Base-by-base conservation (phyloP, 2,797 vertebrate genomes). In the Phrynocephalus vlangalii region DNA sequence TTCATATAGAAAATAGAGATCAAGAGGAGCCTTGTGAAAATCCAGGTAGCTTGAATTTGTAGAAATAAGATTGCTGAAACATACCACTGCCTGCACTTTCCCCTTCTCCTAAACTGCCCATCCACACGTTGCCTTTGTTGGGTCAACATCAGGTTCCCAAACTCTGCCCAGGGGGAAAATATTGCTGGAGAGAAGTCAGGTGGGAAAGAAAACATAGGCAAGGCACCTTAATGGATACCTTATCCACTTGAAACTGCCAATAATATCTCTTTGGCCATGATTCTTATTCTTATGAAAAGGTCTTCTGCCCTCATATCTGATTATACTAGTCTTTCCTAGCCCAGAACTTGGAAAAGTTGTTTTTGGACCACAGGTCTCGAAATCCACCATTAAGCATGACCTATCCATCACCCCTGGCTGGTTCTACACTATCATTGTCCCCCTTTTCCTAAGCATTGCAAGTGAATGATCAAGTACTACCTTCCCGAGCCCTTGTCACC, bases 1-100 rank as follows among this genome's bases (percentile, higher is more conserved):
- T 56, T 79, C 66, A 79, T 5, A 79, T 78, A 56, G 50, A 88
- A 83, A 60, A 78, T 70, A 26, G 67, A 30, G 82, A 48, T 50
- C 78, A 28, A 78, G 56, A 48, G 26, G 75, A 82, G 48, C 24
- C 13, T 66, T 83, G 73, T 38, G 48, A 38, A 70, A 77, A 83
- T 26, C 8, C 50, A 86, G 18, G n/a, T 11, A 44, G 56, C 6
- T 1, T 66, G 68, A 48, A 44, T 22, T 18, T 28, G 63, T 52
- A 18, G 15, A 8, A 82, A 71, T 15, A 63, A 72, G 60, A 73
- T 28, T 83, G n/a, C n/a, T 52, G 30, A 77, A n/a, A 76, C 38
- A 9, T 50, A 50, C 60, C 9, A 50, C 28, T 60, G 28, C 26
- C 9, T 83, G 44, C 1, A 26, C 52, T 48, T 13, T 86, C 15